phyloP scores from a whole-genome alignment of 2,888 invertebrate genomes.

The Nomada hirtipes region DNA sequence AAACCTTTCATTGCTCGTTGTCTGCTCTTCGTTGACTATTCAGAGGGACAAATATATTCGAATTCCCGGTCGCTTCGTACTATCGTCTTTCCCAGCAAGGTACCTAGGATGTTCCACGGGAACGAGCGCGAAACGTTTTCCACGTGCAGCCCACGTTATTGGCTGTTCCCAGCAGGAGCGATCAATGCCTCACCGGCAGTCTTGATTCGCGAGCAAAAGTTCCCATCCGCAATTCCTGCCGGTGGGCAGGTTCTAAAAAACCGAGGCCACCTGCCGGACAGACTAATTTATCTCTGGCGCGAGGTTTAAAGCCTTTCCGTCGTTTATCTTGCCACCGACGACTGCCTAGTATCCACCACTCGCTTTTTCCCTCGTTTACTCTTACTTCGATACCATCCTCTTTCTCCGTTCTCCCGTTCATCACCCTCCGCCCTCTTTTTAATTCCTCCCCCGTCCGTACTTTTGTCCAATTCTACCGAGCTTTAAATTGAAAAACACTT shows the following conservation, averaged over 20 bases:
- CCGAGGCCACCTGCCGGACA: conserved; percentile 70
- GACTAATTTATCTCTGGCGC: conserved; percentile 76
- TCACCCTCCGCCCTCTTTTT: conserved; percentile 15
- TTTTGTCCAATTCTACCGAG: conserved; percentile 41
- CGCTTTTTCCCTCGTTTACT: conserved; percentile 60
- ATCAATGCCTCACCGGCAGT: conserved; percentile 48
- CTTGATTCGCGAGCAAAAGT: conserved; percentile 60
- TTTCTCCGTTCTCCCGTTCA: not conserved
- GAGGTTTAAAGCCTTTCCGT: conserved; percentile 72
- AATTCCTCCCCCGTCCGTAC: conserved; percentile 19
- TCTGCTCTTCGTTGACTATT: too few species aligned
- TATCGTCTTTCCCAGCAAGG: not conserved
- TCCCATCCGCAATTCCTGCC: conserved; percentile 66
- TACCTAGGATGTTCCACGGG: not conserved
- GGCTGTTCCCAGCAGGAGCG: conserved; percentile 19
- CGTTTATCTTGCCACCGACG: conserved; percentile 74
- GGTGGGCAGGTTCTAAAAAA: conserved; percentile 66
- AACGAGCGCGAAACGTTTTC: conserved; percentile 19
- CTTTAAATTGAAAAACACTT: conserved; percentile 73
- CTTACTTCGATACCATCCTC: conserved; percentile 39
- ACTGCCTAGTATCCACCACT: conserved; percentile 62
- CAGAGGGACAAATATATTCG: not conserved
- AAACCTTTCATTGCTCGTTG: too few species aligned
- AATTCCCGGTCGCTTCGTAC: not conserved
- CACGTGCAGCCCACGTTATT: conserved; percentile 9